A percentile compares a stretch with the other conserved stretches of the same genome.
Conservation (phyloP, 2,797 vertebrate species). For the Periophthalmus magnuspinnatus region DNA sequence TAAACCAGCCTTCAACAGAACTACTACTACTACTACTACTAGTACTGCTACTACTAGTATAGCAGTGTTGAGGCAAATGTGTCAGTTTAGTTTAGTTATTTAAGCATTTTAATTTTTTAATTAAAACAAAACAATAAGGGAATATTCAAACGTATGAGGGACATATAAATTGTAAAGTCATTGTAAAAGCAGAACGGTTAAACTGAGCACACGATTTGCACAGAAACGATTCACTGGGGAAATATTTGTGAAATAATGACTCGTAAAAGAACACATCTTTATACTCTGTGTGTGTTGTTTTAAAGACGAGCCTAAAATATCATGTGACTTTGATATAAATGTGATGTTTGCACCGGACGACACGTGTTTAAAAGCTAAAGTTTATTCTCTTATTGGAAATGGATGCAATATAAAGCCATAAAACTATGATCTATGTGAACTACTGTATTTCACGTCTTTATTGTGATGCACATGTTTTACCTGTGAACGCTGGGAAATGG, state of each 20-base stretch:
- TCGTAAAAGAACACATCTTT: too few relatives aligned
- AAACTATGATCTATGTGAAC: neutral
- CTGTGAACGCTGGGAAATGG: neutral
- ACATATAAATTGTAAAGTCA: neutral
- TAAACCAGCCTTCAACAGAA: neutral
- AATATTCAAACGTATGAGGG: neutral
- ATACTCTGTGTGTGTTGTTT: too few relatives aligned
- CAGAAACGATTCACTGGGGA: neutral
- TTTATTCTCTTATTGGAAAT: neutral
- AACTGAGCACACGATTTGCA: neutral
- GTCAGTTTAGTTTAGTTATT: neutral
- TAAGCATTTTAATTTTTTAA: neutral
- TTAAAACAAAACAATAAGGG: neutral
- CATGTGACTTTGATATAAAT: neutral
- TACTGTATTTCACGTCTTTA: neutral
- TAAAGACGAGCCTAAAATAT: neutral
- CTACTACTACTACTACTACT: too few relatives aligned
- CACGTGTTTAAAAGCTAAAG: neutral
- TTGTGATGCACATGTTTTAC: neutral
- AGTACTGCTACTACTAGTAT: too few relatives aligned
- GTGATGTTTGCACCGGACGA: neutral
- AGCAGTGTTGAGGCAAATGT: conserved; percentile 2
- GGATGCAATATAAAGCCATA: neutral
- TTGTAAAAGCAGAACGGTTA: too few relatives aligned
- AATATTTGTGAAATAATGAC: neutral